Conservation (phyloP, 2,113 vertebrate species). For the Oreotrochilus melanogaster region DNA sequence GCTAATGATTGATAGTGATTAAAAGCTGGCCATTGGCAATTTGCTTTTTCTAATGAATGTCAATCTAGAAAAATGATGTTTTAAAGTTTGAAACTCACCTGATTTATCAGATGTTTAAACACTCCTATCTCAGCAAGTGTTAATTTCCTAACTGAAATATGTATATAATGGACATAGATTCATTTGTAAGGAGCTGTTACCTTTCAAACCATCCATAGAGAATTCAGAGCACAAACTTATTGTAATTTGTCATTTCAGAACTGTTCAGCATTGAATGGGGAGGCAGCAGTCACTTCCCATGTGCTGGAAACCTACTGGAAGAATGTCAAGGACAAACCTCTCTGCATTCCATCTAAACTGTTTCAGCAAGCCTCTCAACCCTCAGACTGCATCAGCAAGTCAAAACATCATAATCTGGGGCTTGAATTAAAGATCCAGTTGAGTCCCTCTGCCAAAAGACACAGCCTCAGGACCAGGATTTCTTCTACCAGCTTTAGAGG, state of each 20-base stretch:
- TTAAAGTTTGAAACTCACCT: background rate
- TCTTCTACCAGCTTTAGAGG: background rate
- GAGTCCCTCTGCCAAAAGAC: background rate
- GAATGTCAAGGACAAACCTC: background rate
- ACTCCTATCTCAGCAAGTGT: background rate
- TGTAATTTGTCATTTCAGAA: background rate
- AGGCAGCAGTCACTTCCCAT: too few relatives aligned
- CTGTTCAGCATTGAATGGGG: too few relatives aligned
- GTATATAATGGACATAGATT: background rate
- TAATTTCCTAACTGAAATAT: background rate
- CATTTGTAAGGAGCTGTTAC: background rate
- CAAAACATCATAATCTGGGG: background rate
- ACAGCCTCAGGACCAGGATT: background rate
- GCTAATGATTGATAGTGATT: slow-evolving; percentile 8
- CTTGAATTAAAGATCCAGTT: background rate
- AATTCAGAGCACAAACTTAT: background rate
- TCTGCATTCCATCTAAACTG: background rate
- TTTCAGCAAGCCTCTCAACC: background rate
- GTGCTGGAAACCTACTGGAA: background rate
- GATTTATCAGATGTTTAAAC: slow-evolving; percentile 17
- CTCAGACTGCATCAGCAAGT: background rate
- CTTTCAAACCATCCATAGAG: background rate
- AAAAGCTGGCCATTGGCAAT: background rate
- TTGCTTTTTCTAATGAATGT: slow-evolving; percentile 15
- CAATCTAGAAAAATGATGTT: background rate